phyloP scores from a whole-genome alignment of 1,140 invertebrate genomes.

The Whitmania pigra region DNA sequence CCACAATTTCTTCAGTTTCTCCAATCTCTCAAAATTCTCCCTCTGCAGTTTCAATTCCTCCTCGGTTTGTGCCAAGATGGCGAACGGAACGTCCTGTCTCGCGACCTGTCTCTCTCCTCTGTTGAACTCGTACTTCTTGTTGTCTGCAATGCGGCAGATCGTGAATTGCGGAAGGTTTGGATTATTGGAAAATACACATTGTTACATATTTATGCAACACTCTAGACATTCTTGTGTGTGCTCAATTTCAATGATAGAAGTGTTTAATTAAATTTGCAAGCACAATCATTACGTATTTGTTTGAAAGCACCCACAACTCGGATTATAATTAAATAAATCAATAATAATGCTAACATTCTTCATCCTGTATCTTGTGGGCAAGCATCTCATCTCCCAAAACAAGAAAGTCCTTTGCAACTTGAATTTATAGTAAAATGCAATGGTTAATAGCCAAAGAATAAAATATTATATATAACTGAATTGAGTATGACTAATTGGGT shows the following conservation, averaged over 20 bases:
- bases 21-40: slow-evolving; percentile 33
- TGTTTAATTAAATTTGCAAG: neutral
- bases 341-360: slow-evolving; percentile 60
- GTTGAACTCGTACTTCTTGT: slow-evolving; percentile 70
- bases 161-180: neutral
- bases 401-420: slow-evolving; percentile 76
- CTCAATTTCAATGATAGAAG: neutral
- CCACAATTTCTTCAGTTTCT: slow-evolving; percentile 23
- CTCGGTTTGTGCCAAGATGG: slow-evolving; percentile 63
- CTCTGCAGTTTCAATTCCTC: slow-evolving; percentile 48
- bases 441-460: too few relatives aligned
- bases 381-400: slow-evolving; percentile 79
- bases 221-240: neutral
- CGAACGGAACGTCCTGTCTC: slow-evolving; percentile 71
- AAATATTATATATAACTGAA: too few relatives aligned
- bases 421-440: slow-evolving; percentile 36
- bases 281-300: neutral
- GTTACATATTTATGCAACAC: neutral
- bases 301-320: neutral
- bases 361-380: slow-evolving; percentile 72
- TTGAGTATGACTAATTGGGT: too few relatives aligned
- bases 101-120: slow-evolving; percentile 71
- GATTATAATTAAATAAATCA: neutral
- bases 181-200: neutral
- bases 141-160: slow-evolving; percentile 46